Evolutionary conservation across 2,888 invertebrate species (phyloP), one percentile per base, ranked within the genome.

Genomic region (Aphodius sticticus): DNA sequence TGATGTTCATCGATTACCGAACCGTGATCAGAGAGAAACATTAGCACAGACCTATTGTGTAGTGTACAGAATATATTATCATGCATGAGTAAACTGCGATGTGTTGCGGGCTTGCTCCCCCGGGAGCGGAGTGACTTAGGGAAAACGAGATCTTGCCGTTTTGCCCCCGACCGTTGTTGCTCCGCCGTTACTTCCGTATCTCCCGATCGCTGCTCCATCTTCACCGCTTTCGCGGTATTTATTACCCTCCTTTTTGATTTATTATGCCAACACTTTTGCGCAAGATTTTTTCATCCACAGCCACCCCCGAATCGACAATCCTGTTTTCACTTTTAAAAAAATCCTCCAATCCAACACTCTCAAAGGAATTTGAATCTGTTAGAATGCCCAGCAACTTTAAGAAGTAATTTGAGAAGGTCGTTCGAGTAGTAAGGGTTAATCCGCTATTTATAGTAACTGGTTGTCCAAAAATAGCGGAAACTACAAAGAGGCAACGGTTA

Each of bases 61-160:
- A 83, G 83, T 83, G 83, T 84, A 84, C 83, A 82, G 85, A 85
- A 85, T 85, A 85, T 85, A 85, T 84, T 86, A 86, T 85, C 85
- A 82, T 86, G 85, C 86, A 86, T 86, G 85, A 85, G 85, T 85
- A 85, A 85, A 85, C 85, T 85, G 85, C 84, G 85, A 85, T 85
- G 84, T 86, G 85, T 85, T 86, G 86, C 83, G 86, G 86, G 84
- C 83, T 83, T 82, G 83, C 83, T 85, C 86, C 84, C 86, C 76
- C 76, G 86, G 86, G 86, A 84, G 82, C 81, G 82, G 81, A 85
- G 84, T 85, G 86, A 86, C 86, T 86, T 86, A 85, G 83, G 84
- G 86, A 86, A 86, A 86, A 86, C 86, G 86, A 86, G 86, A 86
- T 86, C 85, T 84, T 84, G 83, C 83, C 83, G 82, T 81, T 85